Conservation (phyloP, 2,888 invertebrate genomes). For the Eristalinus aeneus region DNA sequence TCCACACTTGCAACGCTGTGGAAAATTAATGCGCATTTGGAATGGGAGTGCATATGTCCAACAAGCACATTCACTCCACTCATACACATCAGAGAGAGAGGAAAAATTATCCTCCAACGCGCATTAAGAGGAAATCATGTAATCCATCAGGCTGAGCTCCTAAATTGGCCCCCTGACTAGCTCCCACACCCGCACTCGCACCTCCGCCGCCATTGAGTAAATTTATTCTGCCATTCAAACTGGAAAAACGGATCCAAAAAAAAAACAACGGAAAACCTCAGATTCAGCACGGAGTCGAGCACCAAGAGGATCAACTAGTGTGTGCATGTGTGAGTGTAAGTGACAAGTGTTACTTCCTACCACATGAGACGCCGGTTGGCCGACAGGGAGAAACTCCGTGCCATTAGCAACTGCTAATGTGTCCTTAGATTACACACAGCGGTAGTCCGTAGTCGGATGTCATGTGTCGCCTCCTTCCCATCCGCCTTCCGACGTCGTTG, state of each 20-base stretch:
- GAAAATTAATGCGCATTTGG: constrained; percentile 30
- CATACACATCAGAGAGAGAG: neutral
- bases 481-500: constrained; percentile 3
- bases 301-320: constrained; percentile 49
- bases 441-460: neutral
- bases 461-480: constrained; percentile 3
- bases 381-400: constrained; percentile 7
- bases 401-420: constrained; percentile 70
- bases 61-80: constrained; percentile 3
- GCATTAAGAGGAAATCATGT: constrained; percentile 68
- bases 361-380: neutral
- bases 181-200: neutral
- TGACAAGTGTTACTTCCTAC: constrained; percentile 42
- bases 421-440: constrained; percentile 44
- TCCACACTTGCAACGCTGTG: neutral
- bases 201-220: constrained; percentile 35
- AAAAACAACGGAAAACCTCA: constrained; percentile 29
- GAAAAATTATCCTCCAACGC: constrained; percentile 43
- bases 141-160: constrained; percentile 62
- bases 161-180: constrained; percentile 60
- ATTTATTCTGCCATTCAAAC: constrained; percentile 65
- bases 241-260: constrained; percentile 10
- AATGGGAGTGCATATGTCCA: constrained; percentile 46
- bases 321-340: neutral
- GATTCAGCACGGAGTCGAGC: constrained; percentile 20